These are phyloP conservation scores for Xestobium rufovillosum DNA, from an alignment of 2,888 invertebrate species.

Conservation along the genomic window DNA sequence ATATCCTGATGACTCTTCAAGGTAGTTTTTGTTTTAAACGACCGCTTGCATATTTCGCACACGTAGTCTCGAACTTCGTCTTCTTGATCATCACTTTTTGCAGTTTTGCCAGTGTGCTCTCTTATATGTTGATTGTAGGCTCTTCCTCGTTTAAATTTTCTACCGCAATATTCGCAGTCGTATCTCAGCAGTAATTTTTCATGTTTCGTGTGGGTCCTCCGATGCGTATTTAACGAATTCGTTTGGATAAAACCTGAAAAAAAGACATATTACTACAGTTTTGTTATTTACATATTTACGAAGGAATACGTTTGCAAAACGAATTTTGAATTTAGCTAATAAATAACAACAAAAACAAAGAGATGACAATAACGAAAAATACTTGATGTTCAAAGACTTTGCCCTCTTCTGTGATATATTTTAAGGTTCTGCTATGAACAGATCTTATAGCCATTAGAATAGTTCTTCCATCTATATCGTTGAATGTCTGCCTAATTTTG, in stretches of 20 bases:
- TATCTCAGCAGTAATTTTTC: conserved; percentile 14
- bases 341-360: no score
- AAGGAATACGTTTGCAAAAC: no score
- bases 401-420: no score
- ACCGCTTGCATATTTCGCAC: conserved; percentile 19
- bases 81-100: conserved; percentile 17
- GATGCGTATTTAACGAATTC: conserved; percentile 28
- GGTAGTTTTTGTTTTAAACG: conserved; percentile 21
- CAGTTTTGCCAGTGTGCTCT: conserved; percentile 9
- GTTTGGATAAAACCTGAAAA: conserved; percentile 21
- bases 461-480: no score
- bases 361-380: no score
- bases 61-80: conserved; percentile 12
- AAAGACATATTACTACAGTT: no score
- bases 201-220: conserved; percentile 37
- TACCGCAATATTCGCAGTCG: conserved; percentile 18
- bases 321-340: no score
- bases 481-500: no score
- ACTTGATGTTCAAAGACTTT: no score
- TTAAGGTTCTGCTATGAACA: no score
- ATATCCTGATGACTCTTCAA: conserved; percentile 22
- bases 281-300: no score
- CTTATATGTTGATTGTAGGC: conserved; percentile 16
- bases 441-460: no score
- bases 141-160: conserved; percentile 18